Evolutionary conservation across 2,888 invertebrate species (phyloP), one percentile per base, ranked within the genome.

Genomic region (Caenorhabditis sp.): DNA sequence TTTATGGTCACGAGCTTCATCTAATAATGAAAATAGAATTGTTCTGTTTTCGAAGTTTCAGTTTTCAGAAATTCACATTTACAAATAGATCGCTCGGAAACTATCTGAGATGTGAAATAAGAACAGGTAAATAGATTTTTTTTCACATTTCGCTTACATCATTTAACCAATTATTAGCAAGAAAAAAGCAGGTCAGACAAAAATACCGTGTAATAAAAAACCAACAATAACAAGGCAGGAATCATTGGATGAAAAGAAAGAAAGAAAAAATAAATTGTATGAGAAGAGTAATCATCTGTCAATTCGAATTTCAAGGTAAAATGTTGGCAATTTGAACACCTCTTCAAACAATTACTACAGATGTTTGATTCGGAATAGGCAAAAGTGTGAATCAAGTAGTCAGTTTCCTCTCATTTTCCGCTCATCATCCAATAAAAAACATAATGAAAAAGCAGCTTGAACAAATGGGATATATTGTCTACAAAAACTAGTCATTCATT

Each of bases 271-370:
- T 31, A 31, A 31, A 31, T 31, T 10, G 31, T 31, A 31, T 31
- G 31, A 31, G 43, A 43, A 43, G 43, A 43, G 43, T 43, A 43
- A 43, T 43, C 43, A 43, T 43, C 43, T 43, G 43, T 17, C 43
- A 43, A 43, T 43, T 43, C 14, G 43, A 43, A 43, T 43, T 43
- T 43, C 43, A 43, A 43, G 43, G 43, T 43, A 43, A 43, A 43
- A 43, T 43, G 43, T 43, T 43, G 43, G 43, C 43, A 43, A 43
- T 43, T 43, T 43, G 43, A 43, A 43, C 43, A 43, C 43, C 43
- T 43, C 43, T 43, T 43, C 43, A 43, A 14, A 43, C 43, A 43
- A 43, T 43, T 43, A 43, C 12, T 43, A 43, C 43, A 43, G 43
- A 43, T 43, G 43, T 43, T 43, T 43, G 43, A 43, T 43, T 43